Percentiles rank a stretch among this genome's conserved stretches.
Conservation (phyloP, 1,140 invertebrate species). For the Scylla paramamosain region DNA sequence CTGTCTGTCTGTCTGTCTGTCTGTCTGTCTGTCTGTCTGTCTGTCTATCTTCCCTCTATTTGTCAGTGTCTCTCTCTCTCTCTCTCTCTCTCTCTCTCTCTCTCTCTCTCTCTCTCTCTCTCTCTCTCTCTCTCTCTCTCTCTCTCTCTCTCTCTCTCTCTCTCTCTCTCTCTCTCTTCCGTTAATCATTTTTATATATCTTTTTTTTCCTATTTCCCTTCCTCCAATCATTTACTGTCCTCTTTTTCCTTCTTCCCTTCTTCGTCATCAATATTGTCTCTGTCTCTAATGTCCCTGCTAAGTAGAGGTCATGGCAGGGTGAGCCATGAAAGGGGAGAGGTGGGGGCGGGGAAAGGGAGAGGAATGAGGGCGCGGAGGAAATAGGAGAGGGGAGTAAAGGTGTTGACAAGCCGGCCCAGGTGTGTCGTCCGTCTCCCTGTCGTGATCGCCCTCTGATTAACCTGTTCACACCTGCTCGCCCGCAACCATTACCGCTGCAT, state of each 20-base stretch:
- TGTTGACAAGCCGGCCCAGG: background rate
- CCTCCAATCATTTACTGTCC: too few relatives aligned
- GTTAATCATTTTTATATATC: background rate
- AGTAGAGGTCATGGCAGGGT: too few relatives aligned
- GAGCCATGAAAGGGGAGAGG: background rate
- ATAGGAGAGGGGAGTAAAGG: too few relatives aligned
- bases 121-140: background rate
- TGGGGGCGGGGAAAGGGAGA: background rate
- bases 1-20: background rate
- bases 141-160: slow-evolving; percentile 20
- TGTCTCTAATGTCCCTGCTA: too few relatives aligned
- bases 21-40: background rate
- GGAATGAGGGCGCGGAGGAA: too few relatives aligned
- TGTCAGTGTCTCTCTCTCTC: too few relatives aligned
- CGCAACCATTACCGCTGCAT: background rate
- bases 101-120: background rate
- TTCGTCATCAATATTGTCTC: too few relatives aligned
- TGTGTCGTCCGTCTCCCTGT: background rate
- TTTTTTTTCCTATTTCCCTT: background rate
- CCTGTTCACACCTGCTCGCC: background rate
- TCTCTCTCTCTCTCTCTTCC: background rate
- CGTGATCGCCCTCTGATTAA: background rate
- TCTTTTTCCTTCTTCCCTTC: too few relatives aligned
- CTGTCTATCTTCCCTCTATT: background rate
- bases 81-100: background rate